Base-by-base conservation (phyloP, 2,888 invertebrate species). In the Halictus ligatus region DNA sequence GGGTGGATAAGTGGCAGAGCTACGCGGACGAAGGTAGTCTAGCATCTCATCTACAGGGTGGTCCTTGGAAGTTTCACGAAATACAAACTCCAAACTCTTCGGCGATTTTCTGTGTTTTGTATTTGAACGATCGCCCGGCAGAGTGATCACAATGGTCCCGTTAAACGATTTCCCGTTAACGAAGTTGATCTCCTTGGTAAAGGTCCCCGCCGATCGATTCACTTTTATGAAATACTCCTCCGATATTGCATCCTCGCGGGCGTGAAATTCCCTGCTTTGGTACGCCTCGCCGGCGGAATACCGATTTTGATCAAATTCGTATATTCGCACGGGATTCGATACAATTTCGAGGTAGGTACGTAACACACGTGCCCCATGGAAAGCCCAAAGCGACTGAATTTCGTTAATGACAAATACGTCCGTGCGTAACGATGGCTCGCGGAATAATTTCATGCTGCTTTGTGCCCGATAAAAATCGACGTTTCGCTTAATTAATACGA, bases 1-100 rank as follows among this genome's bases (percentile, higher is more conserved):
- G 81, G 80, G 72, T 80, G 81, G 83, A 76, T 81, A 88, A 88
- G 83, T 84, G 75, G 78, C 40, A 80, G 87, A 72, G 82, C 81
- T 84, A 84, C 81, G 60, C 82, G 12, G 75, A 77, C 73, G 72
- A 67, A 81, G 75, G 50, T 72, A 67, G 71, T 60, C 67, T 25
- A 67, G 58, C 64, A 46, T 18, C 21, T 10, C 21, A 12, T 72
- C 54, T 78, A 64, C 60, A 46, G 54, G 75, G 75, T 83, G 75
- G 75, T 46, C 75, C 8, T 35, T 10, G 7, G n/a, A 25, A 25
- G 13, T 18, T 29, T 7, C 25, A 10, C 2, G 1, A 60, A 21
- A 77, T 18, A 5, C n/a, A 64, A 35, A 29, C 29, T 29, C 7
- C 58, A 12, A 7, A 10, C 10, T 58, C 58, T n/a, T n/a, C 12